phyloP scores from a whole-genome alignment of 2,888 invertebrate species.

The Dorcus parallelipipedus region DNA sequence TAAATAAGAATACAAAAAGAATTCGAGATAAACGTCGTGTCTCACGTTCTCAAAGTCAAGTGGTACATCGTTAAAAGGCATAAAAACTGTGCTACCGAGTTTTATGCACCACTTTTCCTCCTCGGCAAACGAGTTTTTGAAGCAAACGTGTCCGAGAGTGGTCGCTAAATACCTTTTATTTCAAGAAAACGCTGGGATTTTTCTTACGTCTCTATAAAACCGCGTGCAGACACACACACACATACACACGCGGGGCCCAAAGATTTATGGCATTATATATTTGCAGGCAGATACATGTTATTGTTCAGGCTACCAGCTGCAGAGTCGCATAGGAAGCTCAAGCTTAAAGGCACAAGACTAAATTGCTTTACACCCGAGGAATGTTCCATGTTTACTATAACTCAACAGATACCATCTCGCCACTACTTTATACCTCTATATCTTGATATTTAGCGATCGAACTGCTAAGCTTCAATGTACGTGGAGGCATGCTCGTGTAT shows the following conservation, averaged over 20 bases:
- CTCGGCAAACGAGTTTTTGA: too few relatives aligned
- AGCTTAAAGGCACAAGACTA: constrained; percentile 29
- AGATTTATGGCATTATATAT: constrained; percentile 32
- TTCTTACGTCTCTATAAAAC: constrained; percentile 10
- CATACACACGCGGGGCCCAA: constrained; percentile 2
- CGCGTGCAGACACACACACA: background rate
- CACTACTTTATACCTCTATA: constrained; percentile 25
- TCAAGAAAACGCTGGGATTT: constrained; percentile 8
- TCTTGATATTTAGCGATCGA: constrained; percentile 26
- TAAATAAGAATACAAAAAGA: too few relatives aligned
- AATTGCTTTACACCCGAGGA: constrained; percentile 32
- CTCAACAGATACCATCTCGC: constrained; percentile 29
- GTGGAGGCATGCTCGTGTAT: too few relatives aligned
- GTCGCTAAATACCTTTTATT: constrained; percentile 5
- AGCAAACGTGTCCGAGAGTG: background rate
- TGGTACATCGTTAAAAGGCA: too few relatives aligned
- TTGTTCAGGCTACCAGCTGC: constrained; percentile 36
- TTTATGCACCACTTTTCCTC: too few relatives aligned
- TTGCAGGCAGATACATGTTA: constrained; percentile 30
- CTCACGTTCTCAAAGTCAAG: too few relatives aligned
- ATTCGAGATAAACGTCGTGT: too few relatives aligned
- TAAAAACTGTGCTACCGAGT: too few relatives aligned
- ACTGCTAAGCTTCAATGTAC: constrained; percentile 4
- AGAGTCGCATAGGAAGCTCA: constrained; percentile 19
- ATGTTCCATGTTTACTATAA: constrained; percentile 29